A percentile compares a stretch with the other conserved stretches of the same genome.
Evolutionary conservation across 2,797 vertebrate species (phyloP).

Genomic region (Manis pentadactyla): DNA sequence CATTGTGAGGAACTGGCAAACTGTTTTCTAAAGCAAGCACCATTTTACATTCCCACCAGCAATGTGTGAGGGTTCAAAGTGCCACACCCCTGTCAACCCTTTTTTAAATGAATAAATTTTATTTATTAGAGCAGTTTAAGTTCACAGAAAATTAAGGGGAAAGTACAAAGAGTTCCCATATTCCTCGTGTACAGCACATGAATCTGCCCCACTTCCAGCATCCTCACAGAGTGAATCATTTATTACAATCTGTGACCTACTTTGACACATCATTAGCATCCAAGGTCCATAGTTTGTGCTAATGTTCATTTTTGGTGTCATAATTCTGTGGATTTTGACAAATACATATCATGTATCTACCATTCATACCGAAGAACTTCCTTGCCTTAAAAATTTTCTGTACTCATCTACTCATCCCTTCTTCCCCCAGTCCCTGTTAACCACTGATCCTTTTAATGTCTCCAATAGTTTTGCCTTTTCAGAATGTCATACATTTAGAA

Average conservation of each 20-base stretch:
- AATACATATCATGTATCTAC: neutral
- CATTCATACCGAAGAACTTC: neutral
- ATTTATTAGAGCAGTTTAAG: neutral
- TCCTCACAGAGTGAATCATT: neutral
- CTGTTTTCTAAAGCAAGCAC: neutral
- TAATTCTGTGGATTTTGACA: neutral
- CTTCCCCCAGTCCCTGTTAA: neutral
- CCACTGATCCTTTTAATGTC: neutral
- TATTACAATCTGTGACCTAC: neutral
- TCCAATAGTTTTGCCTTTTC: neutral
- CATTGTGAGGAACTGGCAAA: neutral
- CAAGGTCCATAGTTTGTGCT: neutral
- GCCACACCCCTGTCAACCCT: neutral
- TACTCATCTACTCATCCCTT: neutral
- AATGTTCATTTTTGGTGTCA: neutral
- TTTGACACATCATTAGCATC: neutral
- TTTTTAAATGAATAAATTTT: neutral
- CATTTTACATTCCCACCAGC: neutral
- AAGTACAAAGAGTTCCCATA: neutral
- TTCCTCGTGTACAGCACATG: neutral
- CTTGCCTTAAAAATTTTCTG: neutral
- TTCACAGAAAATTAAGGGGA: neutral
- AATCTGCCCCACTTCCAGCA: fast-evolving
- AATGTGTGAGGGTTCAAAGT: neutral
- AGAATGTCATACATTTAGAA: neutral